These are phyloP conservation scores for Periphyllus acericola DNA, from an alignment of 2,888 invertebrate genomes.

Conservation along the genomic window DNA sequence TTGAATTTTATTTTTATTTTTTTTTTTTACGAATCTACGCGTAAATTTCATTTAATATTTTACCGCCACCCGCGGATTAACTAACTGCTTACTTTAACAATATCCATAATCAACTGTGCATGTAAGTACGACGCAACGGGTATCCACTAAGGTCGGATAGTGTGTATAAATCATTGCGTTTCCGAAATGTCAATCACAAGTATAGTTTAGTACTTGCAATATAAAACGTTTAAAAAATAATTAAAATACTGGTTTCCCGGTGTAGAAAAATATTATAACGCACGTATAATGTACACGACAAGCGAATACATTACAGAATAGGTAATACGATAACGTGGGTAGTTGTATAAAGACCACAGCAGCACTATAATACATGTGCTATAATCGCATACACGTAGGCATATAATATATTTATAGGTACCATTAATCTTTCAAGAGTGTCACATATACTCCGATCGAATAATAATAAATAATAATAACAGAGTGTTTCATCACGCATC, in stretches of 20 bases:
- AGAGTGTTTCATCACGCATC: not conserved
- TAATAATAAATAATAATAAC: not conserved
- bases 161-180: not conserved
- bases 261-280: not conserved
- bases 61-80: not conserved
- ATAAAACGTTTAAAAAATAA: not conserved
- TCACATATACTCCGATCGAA: not conserved
- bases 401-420: not conserved
- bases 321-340: not conserved
- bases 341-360: not conserved
- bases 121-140: too few relatives aligned
- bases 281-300: not conserved
- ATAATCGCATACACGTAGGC: not conserved
- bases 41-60: not conserved
- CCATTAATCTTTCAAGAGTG: slow-evolving; percentile 16
- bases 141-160: too few relatives aligned
- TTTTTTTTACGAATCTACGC: not conserved
- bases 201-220: not conserved
- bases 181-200: not conserved
- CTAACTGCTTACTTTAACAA: too few relatives aligned
- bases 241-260: not conserved
- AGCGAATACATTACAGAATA: not conserved
- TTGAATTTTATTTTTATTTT: not conserved
- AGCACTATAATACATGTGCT: not conserved
- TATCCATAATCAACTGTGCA: not conserved